A percentile compares a stretch with the other conserved stretches of the same genome.
phyloP scores from a whole-genome alignment of 2,113 vertebrate species.

The Microcebus griseorufus region DNA sequence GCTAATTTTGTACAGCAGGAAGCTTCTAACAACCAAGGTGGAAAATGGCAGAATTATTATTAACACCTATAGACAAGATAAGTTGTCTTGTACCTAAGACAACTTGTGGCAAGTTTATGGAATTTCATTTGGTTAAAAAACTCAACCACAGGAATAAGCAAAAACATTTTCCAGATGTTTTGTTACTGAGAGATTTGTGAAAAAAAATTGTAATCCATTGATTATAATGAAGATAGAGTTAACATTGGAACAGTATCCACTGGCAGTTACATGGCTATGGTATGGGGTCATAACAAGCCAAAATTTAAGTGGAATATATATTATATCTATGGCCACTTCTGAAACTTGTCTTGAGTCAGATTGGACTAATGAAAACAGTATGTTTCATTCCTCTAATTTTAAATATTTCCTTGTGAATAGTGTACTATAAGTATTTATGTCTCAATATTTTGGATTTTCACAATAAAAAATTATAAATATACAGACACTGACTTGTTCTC shows the following conservation, averaged over 20 bases:
- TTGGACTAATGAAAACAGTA: background rate
- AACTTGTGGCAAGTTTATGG: background rate
- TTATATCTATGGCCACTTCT: background rate
- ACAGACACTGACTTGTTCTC: background rate
- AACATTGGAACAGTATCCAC: background rate
- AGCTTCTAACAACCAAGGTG: background rate
- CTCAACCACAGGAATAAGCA: background rate
- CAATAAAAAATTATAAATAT: background rate
- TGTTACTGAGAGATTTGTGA: slow-evolving; percentile 34
- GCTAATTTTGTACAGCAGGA: background rate
- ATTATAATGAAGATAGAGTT: background rate
- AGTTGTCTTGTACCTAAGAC: background rate
- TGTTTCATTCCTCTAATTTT: background rate
- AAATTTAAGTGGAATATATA: background rate
- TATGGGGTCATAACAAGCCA: background rate
- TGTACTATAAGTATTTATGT: background rate
- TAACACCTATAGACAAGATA: background rate
- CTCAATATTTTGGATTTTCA: background rate
- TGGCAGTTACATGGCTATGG: background rate
- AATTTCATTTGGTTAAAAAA: background rate
- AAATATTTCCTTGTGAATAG: background rate
- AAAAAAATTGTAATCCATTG: background rate
- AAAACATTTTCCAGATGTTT: background rate
- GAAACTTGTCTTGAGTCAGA: background rate
- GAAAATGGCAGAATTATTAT: background rate